Evolutionary conservation across 2,113 vertebrate species (phyloP).

Genomic region (Calyptomena viridis): DNA sequence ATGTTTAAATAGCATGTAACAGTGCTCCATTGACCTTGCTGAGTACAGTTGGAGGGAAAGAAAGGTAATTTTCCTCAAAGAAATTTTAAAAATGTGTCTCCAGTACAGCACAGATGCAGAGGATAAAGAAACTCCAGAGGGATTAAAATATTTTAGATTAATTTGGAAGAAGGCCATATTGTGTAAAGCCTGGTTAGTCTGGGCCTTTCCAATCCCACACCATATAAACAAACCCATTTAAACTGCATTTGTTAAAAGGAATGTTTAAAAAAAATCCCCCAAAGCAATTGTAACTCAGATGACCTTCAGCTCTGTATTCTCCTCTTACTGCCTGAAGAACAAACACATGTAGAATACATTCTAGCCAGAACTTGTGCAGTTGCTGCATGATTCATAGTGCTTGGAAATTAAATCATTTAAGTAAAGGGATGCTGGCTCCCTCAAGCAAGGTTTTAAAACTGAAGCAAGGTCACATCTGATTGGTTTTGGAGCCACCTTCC

Average conservation of each 20-base stretch:
- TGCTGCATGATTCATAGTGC: conserved; percentile 31
- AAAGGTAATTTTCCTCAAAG: conserved; percentile 66
- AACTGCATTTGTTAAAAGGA: conserved; percentile 47
- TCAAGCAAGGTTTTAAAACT: conserved; percentile 32
- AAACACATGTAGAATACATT: conserved; percentile 18
- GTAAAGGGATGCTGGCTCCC: conserved; percentile 1
- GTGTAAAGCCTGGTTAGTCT: conserved; percentile 51
- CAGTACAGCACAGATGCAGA: conserved; percentile 57
- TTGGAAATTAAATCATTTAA: conserved; percentile 53
- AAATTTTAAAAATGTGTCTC: conserved; percentile 69
- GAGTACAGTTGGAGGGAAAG: conserved; percentile 43
- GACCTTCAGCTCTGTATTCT: conserved; percentile 53
- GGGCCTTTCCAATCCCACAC: conserved; percentile 31
- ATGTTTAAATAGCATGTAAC: conserved; percentile 66
- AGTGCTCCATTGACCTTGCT: conserved; percentile 57
- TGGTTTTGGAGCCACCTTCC: neutral
- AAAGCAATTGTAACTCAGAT: conserved; percentile 60
- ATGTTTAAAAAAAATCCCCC: conserved; percentile 5
- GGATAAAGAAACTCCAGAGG: conserved; percentile 67
- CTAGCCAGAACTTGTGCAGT: neutral
- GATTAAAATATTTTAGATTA: conserved; percentile 69
- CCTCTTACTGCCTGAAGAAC: conserved; percentile 39
- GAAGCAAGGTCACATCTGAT: neutral
- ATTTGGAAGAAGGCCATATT: conserved; percentile 62
- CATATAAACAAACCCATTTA: conserved; percentile 59